phyloP scores from a whole-genome alignment of 2,113 vertebrate genomes.

The Glareola pratincola region DNA sequence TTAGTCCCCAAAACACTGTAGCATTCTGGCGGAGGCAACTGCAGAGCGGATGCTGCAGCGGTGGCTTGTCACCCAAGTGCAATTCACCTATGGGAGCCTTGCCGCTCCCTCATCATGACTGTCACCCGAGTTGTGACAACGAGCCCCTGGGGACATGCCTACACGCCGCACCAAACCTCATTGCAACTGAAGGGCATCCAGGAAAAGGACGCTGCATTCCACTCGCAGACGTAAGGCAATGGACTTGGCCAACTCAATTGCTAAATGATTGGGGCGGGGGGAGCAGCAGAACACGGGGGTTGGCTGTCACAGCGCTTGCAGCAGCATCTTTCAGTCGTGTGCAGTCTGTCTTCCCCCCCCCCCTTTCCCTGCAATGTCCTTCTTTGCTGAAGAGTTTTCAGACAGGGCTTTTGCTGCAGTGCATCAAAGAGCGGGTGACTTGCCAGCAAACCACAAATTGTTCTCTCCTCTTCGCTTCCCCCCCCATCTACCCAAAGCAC shows the following conservation, averaged over 20 bases:
- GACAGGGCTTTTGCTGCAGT: constrained; percentile 58
- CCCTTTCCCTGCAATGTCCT: constrained; percentile 49
- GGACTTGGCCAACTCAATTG: constrained; percentile 26
- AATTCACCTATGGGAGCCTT: background rate
- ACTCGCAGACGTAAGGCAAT: background rate
- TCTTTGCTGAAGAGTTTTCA: background rate
- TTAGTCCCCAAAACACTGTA: background rate
- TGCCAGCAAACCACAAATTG: constrained; percentile 2
- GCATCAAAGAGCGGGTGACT: constrained; percentile 34
- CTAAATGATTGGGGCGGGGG: background rate
- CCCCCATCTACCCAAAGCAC: background rate
- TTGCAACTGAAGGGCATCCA: background rate
- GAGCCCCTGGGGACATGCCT: background rate
- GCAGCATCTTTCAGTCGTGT: constrained; percentile 23
- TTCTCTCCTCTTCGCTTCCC: background rate
- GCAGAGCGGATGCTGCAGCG: background rate
- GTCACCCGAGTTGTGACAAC: fast-evolving
- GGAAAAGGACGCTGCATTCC: background rate
- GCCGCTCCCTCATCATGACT: background rate
- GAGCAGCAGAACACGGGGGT: background rate
- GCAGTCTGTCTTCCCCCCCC: background rate
- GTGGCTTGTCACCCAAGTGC: background rate
- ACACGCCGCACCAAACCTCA: fast-evolving
- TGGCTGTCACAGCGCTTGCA: constrained; percentile 42
- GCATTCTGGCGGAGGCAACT: background rate